Conservation (phyloP, 2,888 invertebrate species). For the Alloplasta piceator region DNA sequence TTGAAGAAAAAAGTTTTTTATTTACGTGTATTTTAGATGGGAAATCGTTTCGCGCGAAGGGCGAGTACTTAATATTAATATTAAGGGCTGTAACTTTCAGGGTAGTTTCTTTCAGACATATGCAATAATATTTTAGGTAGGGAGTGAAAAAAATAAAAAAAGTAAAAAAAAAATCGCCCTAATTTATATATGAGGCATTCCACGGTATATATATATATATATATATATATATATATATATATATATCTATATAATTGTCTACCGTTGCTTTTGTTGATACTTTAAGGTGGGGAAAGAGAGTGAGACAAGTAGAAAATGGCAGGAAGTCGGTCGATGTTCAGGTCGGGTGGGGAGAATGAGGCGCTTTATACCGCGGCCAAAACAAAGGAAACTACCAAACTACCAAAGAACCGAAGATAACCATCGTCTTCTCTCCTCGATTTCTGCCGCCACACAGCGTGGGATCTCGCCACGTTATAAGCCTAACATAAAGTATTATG, state of each 20-base stretch:
- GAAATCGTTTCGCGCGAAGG: too few species aligned
- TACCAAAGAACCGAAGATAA: slow-evolving; percentile 76
- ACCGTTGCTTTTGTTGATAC: slow-evolving; percentile 62
- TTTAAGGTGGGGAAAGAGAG: slow-evolving; percentile 34
- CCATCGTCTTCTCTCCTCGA: slow-evolving; percentile 67
- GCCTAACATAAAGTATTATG: slow-evolving; percentile 59
- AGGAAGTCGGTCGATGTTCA: slow-evolving; percentile 78
- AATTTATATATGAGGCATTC: too few species aligned
- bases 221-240: too few species aligned
- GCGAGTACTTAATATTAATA: too few species aligned
- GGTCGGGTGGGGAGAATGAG: slow-evolving; percentile 55
- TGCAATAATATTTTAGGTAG: too few species aligned
- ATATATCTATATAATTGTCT: slow-evolving; percentile 18
- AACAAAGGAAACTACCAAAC: slow-evolving; percentile 81
- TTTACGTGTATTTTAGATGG: too few species aligned
- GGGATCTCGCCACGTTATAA: slow-evolving; percentile 73
- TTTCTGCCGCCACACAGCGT: slow-evolving; percentile 76
- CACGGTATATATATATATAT: too few species aligned
- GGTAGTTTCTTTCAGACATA: too few species aligned
- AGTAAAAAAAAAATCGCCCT: too few species aligned
- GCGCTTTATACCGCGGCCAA: slow-evolving; percentile 72
- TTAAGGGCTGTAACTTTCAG: too few species aligned
- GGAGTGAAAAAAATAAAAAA: too few species aligned
- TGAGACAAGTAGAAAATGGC: slow-evolving; percentile 77
- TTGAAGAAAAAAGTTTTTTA: too few species aligned